Conservation (phyloP, 2,888 invertebrate genomes). For the Caenorhabditis angaria region DNA sequence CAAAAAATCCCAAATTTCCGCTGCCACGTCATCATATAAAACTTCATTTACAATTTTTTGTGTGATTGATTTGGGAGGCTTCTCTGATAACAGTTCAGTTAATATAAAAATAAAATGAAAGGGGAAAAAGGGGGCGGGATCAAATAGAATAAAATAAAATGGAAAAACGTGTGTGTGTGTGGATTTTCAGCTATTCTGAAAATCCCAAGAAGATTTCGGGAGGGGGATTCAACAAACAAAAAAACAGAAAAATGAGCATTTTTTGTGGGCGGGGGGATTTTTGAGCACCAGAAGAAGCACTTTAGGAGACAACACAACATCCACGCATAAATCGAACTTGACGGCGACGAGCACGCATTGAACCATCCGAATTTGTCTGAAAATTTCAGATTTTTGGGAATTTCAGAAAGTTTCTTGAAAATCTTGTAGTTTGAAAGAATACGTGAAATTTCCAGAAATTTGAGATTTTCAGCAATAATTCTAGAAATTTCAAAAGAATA, state of each 20-base stretch:
- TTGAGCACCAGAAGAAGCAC: neutral
- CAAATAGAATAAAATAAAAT: neutral
- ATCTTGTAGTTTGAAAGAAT: no score
- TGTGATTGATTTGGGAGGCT: neutral
- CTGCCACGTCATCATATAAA: neutral
- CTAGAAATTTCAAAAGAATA: neutral
- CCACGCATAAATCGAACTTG: neutral
- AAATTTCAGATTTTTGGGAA: neutral
- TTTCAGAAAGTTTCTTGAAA: neutral
- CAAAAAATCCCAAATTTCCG: neutral
- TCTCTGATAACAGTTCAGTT: neutral
- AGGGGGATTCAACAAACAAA: no score
- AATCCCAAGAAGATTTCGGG: neutral
- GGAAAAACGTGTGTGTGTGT: neutral
- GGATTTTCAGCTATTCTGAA: neutral
- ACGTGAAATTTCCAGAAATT: neutral
- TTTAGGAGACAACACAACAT: neutral
- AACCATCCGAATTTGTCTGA: neutral
- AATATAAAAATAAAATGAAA: neutral
- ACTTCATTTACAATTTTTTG: slow-evolving; percentile 1
- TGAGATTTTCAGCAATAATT: neutral
- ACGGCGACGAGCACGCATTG: neutral
- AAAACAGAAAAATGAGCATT: neutral
- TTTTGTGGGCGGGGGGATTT: neutral
- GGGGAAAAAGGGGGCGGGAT: neutral